Percentiles rank a stretch among this genome's conserved stretches.
Evolutionary conservation across 2,113 vertebrate species (phyloP).

Genomic region (Apistogramma diplotaenia): DNA sequence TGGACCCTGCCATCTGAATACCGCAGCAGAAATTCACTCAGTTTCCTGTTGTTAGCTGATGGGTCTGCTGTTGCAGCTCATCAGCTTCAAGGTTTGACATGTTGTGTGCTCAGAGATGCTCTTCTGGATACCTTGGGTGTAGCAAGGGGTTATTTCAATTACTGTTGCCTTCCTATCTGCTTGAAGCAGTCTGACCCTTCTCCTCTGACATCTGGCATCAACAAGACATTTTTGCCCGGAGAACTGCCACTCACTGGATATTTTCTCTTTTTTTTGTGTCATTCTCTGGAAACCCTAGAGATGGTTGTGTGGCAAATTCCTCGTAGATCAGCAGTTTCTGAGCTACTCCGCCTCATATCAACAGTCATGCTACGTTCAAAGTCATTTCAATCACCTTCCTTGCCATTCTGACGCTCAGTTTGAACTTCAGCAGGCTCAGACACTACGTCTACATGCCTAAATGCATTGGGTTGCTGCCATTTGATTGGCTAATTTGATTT

Average conservation of each 20-base stretch:
- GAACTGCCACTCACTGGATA: neutral
- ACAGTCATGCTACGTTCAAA: neutral
- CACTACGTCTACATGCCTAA: neutral
- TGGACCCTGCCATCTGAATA: too few species aligned
- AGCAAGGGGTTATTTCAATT: too few species aligned
- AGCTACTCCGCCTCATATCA: neutral
- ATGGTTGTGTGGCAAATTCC: neutral
- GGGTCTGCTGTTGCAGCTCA: neutral
- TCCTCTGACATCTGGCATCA: neutral
- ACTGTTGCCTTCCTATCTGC: neutral
- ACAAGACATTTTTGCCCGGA: neutral
- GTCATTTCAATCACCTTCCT: neutral
- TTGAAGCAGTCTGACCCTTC: neutral
- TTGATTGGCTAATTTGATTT: neutral
- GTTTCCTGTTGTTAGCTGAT: too few species aligned
- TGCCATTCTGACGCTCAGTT: too few species aligned
- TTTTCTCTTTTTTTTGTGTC: neutral
- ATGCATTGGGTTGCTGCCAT: neutral
- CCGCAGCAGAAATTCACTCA: too few species aligned
- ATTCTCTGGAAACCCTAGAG: neutral
- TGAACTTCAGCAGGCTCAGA: too few species aligned
- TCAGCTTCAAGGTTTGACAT: neutral
- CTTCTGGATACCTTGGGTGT: too few species aligned
- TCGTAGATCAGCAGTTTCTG: neutral
- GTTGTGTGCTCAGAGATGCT: neutral